phyloP scores from a whole-genome alignment of 2,113 vertebrate genomes.

The Dipodomys merriami region DNA sequence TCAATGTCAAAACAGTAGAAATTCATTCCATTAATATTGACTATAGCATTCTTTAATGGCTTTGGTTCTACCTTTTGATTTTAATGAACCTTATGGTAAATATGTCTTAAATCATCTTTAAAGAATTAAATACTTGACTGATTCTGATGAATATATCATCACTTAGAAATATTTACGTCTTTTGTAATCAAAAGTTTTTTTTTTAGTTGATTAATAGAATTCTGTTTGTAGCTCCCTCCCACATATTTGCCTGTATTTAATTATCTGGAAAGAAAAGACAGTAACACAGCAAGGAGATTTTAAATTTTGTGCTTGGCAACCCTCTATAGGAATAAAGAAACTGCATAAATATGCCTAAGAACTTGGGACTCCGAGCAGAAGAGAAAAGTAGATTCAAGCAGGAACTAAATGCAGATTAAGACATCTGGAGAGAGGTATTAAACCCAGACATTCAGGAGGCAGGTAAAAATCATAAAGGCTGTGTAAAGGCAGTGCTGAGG shows the following conservation, averaged over 20 bases:
- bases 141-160: neutral
- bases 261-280: slow-evolving; percentile 12
- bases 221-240: neutral
- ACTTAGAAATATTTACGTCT: neutral
- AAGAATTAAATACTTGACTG: neutral
- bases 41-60: neutral
- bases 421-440: slow-evolving; percentile 72
- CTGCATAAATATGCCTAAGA: slow-evolving; percentile 6
- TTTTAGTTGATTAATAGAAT: slow-evolving; percentile 35
- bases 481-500: neutral
- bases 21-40: neutral
- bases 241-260: slow-evolving; percentile 10
- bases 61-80: slow-evolving; percentile 27
- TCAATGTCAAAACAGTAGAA: slow-evolving; percentile 19
- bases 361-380: slow-evolving; percentile 56
- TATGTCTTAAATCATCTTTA: neutral
- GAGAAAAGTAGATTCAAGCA: slow-evolving; percentile 39
- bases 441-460: slow-evolving; percentile 59
- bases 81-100: slow-evolving; percentile 1
- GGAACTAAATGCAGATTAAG: slow-evolving; percentile 71
- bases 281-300: neutral
- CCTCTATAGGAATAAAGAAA: slow-evolving; percentile 17
- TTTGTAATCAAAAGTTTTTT: slow-evolving; percentile 15
- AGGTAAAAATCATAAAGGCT: slow-evolving; percentile 55
- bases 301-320: slow-evolving; percentile 42